Percentiles rank a stretch among this genome's conserved stretches.
These are phyloP conservation scores for Alosa sapidissima DNA, from an alignment of 2,797 vertebrate genomes.

Conservation along the genomic window DNA sequence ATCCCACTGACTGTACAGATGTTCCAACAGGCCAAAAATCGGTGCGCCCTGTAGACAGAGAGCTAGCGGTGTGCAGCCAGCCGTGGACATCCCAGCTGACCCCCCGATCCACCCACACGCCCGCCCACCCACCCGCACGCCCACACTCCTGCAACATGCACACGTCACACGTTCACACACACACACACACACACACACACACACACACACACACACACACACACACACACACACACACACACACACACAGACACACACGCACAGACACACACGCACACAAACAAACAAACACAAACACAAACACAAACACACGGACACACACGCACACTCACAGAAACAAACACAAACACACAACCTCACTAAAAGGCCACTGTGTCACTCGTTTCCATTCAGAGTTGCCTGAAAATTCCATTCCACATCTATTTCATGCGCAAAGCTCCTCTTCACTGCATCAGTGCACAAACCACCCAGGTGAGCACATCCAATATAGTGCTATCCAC, in stretches of 20 bases:
- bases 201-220: background rate
- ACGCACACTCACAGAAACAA: constrained; percentile 12
- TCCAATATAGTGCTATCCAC: background rate
- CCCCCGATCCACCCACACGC: constrained; percentile 28
- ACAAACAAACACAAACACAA: constrained; percentile 24
- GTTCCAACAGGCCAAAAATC: constrained; percentile 52
- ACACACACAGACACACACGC: background rate
- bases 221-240: constrained; percentile 2
- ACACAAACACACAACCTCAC: background rate
- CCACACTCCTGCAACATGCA: constrained; percentile 26
- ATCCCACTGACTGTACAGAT: constrained; percentile 46
- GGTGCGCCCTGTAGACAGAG: constrained; percentile 49
- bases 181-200: constrained; percentile 26
- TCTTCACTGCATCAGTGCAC: background rate
- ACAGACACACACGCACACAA: constrained; percentile 4
- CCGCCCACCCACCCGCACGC: background rate
- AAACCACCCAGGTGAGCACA: background rate
- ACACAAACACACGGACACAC: background rate
- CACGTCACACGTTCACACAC: constrained; percentile 28
- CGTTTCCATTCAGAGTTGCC: background rate
- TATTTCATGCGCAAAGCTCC: background rate
- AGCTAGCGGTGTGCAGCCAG: constrained; percentile 53
- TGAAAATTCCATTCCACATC: background rate
- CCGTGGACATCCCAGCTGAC: constrained; percentile 54
- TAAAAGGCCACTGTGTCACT: constrained; percentile 16